Conservation (phyloP, 2,888 invertebrate species). For the Gibbula magus region DNA sequence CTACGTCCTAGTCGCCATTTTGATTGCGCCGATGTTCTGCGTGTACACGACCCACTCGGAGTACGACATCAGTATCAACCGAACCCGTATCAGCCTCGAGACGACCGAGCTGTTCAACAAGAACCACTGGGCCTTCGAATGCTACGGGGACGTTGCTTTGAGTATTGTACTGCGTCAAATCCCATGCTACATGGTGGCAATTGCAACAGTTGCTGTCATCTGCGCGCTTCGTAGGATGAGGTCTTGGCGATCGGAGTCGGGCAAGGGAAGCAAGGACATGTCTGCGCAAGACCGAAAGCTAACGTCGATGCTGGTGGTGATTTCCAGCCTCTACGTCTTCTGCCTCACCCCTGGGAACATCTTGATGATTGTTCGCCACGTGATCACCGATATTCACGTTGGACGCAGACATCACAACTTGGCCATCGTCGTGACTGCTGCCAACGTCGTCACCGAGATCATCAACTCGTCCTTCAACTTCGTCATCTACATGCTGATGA, state of each 20-base stretch:
- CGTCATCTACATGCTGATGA: slow-evolving; percentile 37
- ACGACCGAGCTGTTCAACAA: background rate
- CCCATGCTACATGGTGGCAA: background rate
- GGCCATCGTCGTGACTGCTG: background rate
- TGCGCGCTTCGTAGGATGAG: background rate
- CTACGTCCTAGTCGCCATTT: background rate
- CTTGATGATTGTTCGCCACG: background rate
- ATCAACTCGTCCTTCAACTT: slow-evolving; percentile 35
- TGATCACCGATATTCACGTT: background rate
- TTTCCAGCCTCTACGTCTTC: slow-evolving; percentile 18
- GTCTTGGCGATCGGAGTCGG: background rate
- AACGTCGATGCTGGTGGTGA: slow-evolving; percentile 5
- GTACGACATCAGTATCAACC: background rate
- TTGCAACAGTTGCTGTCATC: background rate
- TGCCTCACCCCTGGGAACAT: slow-evolving; percentile 19
- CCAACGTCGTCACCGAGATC: slow-evolving; percentile 8
- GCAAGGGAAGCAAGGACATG: background rate
- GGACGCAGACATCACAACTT: slow-evolving; percentile 3
- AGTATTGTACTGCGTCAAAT: background rate
- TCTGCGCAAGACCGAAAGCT: background rate
- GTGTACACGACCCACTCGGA: background rate
- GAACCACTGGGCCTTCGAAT: background rate
- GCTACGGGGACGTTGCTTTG: background rate
- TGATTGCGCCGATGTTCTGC: background rate
- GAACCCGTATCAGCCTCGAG: background rate